Evolutionary conservation across 1,140 invertebrate species (phyloP).

Genomic region (Antheraea pernyi): DNA sequence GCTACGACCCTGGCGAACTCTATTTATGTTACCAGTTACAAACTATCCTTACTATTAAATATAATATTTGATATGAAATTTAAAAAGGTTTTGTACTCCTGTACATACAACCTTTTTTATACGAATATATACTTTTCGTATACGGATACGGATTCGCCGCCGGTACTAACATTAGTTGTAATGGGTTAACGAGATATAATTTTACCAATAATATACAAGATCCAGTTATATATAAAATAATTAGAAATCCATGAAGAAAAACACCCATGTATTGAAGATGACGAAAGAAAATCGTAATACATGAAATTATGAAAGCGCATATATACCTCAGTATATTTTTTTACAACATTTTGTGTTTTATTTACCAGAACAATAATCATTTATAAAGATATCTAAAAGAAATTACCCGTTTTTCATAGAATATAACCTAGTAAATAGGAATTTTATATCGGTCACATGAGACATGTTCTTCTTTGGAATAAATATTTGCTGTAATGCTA

Average conservation of each 20-base stretch:
- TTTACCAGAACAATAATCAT: not conserved
- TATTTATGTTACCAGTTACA: too few species aligned
- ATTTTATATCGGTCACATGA: slow-evolving; percentile 68
- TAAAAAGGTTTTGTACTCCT: too few species aligned
- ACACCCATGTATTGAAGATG: not conserved
- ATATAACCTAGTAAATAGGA: slow-evolving; percentile 69
- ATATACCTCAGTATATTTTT: not conserved
- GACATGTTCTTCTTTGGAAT: slow-evolving; percentile 44
- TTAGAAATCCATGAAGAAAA: not conserved
- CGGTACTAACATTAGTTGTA: too few species aligned
- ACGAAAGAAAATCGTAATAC: not conserved
- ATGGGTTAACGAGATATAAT: too few species aligned
- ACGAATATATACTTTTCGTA: too few species aligned
- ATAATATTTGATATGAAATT: too few species aligned
- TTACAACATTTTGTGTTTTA: not conserved
- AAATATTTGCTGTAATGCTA: not conserved
- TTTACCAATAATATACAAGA: too few species aligned
- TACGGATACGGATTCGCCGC: too few species aligned
- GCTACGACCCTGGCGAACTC: too few species aligned
- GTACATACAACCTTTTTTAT: too few species aligned
- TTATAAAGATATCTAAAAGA: not conserved
- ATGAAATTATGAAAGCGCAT: not conserved
- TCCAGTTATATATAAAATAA: too few species aligned
- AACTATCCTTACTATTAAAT: too few species aligned
- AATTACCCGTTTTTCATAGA: slow-evolving; percentile 68